A percentile compares a stretch with the other conserved stretches of the same genome.
These are phyloP conservation scores for Montifringilla adamsi DNA, from an alignment of 2,113 vertebrate species.

Conservation along the genomic window DNA sequence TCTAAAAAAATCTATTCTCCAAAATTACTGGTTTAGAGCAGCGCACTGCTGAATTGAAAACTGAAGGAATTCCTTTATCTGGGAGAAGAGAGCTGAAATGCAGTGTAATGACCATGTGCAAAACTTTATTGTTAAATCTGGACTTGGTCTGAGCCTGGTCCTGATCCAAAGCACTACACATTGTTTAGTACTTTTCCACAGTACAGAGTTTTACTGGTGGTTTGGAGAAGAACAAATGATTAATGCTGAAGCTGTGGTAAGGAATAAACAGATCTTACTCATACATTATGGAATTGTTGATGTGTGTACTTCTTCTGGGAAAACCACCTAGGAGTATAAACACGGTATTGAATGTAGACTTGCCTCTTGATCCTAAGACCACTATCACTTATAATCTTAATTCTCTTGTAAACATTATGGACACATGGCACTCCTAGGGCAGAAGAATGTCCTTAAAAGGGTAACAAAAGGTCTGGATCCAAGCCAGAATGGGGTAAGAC, in stretches of 20 bases:
- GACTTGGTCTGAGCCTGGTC: neutral
- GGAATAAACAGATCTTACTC: conserved; percentile 61
- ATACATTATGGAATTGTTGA: conserved; percentile 34
- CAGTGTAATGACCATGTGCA: neutral
- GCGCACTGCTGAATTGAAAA: neutral
- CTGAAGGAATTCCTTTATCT: neutral
- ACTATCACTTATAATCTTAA: conserved; percentile 21
- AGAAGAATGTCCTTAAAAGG: conserved; percentile 45
- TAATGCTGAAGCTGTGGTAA: conserved; percentile 5
- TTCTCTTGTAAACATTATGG: conserved; percentile 17
- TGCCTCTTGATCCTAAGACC: conserved; percentile 32
- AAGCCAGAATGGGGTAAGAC: neutral
- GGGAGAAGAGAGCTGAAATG: neutral
- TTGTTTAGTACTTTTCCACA: neutral
- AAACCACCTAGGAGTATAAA: conserved; percentile 41
- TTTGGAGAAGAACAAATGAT: conserved; percentile 37
- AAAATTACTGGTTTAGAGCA: neutral
- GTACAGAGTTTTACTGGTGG: neutral
- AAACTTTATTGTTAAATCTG: neutral
- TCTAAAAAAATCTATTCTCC: neutral
- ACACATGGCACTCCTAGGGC: neutral
- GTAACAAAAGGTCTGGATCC: neutral
- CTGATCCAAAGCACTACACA: neutral
- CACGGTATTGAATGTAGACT: neutral
- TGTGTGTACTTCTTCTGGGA: conserved; percentile 25